Percentiles rank a stretch among this genome's conserved stretches.
Evolutionary conservation across 23 tunicate species (phyloP).

Genomic region (Halocynthia aurantium): DNA sequence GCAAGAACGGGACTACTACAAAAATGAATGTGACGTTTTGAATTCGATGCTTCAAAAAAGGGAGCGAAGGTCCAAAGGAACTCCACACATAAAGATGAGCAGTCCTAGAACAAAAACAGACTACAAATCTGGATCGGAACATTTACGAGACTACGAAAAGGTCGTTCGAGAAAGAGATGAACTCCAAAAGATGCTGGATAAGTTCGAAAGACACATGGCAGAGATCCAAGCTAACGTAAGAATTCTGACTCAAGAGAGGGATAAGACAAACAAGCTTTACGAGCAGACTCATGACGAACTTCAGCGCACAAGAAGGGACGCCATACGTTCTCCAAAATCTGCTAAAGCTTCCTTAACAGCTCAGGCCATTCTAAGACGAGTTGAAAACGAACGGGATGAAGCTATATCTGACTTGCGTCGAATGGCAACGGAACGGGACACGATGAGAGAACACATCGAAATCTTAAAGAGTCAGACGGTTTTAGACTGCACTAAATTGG

Average conservation of each 20-base stretch:
- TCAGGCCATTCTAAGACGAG: slow-evolving; percentile 84
- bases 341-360: slow-evolving; percentile 90
- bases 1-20: slow-evolving; percentile 88
- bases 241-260: slow-evolving; percentile 75
- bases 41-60: slow-evolving; percentile 49
- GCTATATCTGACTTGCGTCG: slow-evolving; percentile 62
- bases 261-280: slow-evolving; percentile 72
- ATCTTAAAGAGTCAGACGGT: slow-evolving; percentile 77
- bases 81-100: neutral
- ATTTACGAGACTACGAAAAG: slow-evolving; percentile 28
- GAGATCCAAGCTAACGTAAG: slow-evolving; percentile 89
- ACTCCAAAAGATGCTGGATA: slow-evolving; percentile 73
- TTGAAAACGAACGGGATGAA: slow-evolving; percentile 80
- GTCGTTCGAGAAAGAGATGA: slow-evolving; percentile 76
- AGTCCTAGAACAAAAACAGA: neutral
- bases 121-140: slow-evolving; percentile 3
- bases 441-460: slow-evolving; percentile 54
- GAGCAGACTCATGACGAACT: slow-evolving; percentile 87
- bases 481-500: slow-evolving; percentile 51
- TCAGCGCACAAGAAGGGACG: slow-evolving; percentile 73
- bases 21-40: slow-evolving; percentile 69
- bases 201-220: slow-evolving; percentile 88
- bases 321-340: slow-evolving; percentile 75
- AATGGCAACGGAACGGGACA: slow-evolving; percentile 92
- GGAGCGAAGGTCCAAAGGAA: neutral